Evolutionary conservation across 1,140 invertebrate genomes (phyloP), one percentile per base, ranked within the genome.

Genomic region (Lepidurus packardi): DNA sequence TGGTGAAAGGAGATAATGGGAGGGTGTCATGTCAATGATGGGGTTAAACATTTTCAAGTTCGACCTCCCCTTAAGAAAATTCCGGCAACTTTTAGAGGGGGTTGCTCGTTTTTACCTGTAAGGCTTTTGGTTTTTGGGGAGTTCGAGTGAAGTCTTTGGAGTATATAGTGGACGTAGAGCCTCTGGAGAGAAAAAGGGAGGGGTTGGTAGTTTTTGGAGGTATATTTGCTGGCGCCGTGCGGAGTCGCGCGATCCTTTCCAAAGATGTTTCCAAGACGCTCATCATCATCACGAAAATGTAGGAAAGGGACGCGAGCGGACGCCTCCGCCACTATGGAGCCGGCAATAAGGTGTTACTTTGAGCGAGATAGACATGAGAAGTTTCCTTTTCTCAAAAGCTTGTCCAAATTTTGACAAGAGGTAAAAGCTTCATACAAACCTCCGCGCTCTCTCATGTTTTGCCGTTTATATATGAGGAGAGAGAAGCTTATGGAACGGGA

Each of bases 351-450:
- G 53, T 65, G 53, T 65, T 65, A 65, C 53, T 65, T 65, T 7
- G 16, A 65, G 53, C 53, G 53, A 65, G 53, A 65, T 65, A 21
- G 53, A 65, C 53, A 65, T 65, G 53, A 65, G 53, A 65, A 21
- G 53, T 65, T 65, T 65, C 8, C 53, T 65, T 13, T n/a, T 65
- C 53, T 4, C 16, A 65, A 65, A 65, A 65, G 53, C 53, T 65
- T 65, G 53, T 65, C 53, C 53, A n/a, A 65, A 65, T 65, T 65
- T 65, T 65, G 53, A 65, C 53, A 65, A 65, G 53, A 65, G 53
- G 53, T 65, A 65, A 65, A 65, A 65, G 53, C 53, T 65, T 65
- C 53, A 65, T 21, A 65, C 34, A 65, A 65, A 65, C 53, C 53
- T 21, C 16, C 53, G 21, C 53, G 16, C 53, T 65, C 53, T 65